Base-by-base conservation (phyloP, 2,113 vertebrate species). In the Malurus cyaneus region DNA sequence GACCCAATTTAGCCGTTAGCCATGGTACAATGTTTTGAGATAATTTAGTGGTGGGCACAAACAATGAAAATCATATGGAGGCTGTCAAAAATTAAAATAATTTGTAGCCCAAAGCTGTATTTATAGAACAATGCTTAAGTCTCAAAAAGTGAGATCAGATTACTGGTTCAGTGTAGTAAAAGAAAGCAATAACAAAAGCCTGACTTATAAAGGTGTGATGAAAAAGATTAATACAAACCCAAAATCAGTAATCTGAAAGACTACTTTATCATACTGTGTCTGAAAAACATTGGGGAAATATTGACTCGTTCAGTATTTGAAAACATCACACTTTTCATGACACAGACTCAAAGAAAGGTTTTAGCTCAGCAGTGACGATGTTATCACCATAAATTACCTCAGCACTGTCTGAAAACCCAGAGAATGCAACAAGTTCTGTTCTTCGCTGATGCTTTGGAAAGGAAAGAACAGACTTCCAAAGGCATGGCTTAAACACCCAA, bases 201-300 rank as follows among this genome's bases (percentile, higher is more conserved):
- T 88, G 44, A 29, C 72, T 86, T 74, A 92, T 26, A 83, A 86
- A 89, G 71, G 74, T 65, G 83, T 44, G 90, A 93, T 92, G 74
- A 54, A 87, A 93, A 94, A 96, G 83, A 94, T 89, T 86, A 96
- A 94, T 71, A 85, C 53, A 89, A 88, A 64, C 80, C 70, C 85
- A 53, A 78, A 94, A 84, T 90, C 89, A 80, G 85, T 73, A 92
- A 93, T 71, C 84, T 94, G 80, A 80, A 91, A 93, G 85, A 53
- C 49, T 80, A 39, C 77, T 91, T 89, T 91, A 88, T 94, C 83
- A 92, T 5, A n/a, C n/a, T 23, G 56, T 65, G 65, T 44, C 76
- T 89, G 78, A 21, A 88, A 93, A 88, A 57, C 85, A 52, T 61
- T 24, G n/a, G 46, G 64, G 62, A 89, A 93, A 87, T 88, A 96